Evolutionary conservation across 2,113 vertebrate species (phyloP).

Genomic region (Morone chrysops): DNA sequence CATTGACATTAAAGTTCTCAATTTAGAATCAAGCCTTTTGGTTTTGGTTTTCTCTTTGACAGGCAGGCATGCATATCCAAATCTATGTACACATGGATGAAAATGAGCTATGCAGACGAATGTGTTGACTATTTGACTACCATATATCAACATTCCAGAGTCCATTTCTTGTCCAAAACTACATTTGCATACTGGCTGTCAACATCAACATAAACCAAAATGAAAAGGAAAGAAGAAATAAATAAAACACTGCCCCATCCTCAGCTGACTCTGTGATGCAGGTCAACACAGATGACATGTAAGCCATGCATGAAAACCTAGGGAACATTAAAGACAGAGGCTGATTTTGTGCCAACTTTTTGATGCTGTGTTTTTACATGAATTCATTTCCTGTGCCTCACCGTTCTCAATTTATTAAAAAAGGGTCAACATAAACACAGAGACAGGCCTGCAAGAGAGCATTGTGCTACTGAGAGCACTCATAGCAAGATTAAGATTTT

Average conservation of each 20-base stretch:
- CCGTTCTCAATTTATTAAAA: conserved; percentile 9
- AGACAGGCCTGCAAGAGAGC: neutral
- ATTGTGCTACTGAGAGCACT: neutral
- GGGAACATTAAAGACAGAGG: conserved; percentile 13
- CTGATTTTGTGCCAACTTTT: conserved; percentile 22
- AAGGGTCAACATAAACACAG: neutral
- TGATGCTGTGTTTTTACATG: neutral
- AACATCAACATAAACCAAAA: neutral
- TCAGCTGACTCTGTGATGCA: conserved; percentile 26
- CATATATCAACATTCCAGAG: conserved; percentile 1
- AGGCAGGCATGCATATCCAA: conserved; percentile 12
- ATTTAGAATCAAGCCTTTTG: conserved; percentile 5
- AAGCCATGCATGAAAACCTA: conserved; percentile 24
- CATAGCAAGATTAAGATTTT: neutral
- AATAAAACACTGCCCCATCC: neutral
- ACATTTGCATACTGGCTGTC: conserved; percentile 8
- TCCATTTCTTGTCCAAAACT: conserved; percentile 1
- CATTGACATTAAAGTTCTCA: neutral
- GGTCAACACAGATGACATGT: conserved; percentile 18
- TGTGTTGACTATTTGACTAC: neutral
- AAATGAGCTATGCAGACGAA: neutral
- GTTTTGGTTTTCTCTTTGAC: neutral
- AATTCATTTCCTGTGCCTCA: conserved; percentile 3
- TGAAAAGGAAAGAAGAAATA: neutral
- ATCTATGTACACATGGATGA: neutral